phyloP scores from a whole-genome alignment of 2,888 invertebrate genomes.

The Sphaeridia pumilis region DNA sequence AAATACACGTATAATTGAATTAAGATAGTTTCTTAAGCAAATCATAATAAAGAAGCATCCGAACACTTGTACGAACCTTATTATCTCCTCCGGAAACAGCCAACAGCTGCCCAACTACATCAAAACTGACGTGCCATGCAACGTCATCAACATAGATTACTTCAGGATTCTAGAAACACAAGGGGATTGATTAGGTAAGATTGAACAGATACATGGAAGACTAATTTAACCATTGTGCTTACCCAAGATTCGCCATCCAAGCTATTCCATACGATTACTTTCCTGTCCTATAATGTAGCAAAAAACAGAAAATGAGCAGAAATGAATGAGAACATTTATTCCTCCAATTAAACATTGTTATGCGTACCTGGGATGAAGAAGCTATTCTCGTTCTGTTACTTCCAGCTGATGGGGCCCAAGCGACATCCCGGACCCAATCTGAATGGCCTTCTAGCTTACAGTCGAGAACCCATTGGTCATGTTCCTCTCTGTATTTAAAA shows the following conservation, averaged over 20 bases:
- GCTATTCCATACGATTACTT: slow-evolving; percentile 48
- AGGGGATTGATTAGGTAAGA: too few species aligned
- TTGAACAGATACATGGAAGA: too few species aligned
- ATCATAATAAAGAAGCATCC: background rate
- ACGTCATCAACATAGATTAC: slow-evolving; percentile 99
- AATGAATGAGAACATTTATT: too few species aligned
- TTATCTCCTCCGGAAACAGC: slow-evolving; percentile 98
- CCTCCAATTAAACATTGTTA: background rate
- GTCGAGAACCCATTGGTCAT: slow-evolving; percentile 87
- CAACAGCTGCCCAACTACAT: slow-evolving; percentile 89
- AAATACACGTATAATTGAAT: slow-evolving; percentile 5
- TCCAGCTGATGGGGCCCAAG: slow-evolving; percentile 93
- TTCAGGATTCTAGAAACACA: too few species aligned
- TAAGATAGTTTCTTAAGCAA: background rate
- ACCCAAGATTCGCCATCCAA: slow-evolving; percentile 44
- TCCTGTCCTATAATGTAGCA: slow-evolving; percentile 43
- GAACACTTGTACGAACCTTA: slow-evolving; percentile 79
- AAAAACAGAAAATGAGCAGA: too few species aligned
- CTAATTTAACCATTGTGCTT: too few species aligned
- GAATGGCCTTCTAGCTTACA: slow-evolving; percentile 89
- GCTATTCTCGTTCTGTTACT: slow-evolving; percentile 83
- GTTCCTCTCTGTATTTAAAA: slow-evolving; percentile 53
- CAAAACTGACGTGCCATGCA: slow-evolving; percentile 99
- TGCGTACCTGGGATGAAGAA: slow-evolving; percentile 67
- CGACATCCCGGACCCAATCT: slow-evolving; percentile 98